These are phyloP conservation scores for Pristionchus mayeri DNA, from an alignment of 2,888 invertebrate genomes.

Conservation along the genomic window DNA sequence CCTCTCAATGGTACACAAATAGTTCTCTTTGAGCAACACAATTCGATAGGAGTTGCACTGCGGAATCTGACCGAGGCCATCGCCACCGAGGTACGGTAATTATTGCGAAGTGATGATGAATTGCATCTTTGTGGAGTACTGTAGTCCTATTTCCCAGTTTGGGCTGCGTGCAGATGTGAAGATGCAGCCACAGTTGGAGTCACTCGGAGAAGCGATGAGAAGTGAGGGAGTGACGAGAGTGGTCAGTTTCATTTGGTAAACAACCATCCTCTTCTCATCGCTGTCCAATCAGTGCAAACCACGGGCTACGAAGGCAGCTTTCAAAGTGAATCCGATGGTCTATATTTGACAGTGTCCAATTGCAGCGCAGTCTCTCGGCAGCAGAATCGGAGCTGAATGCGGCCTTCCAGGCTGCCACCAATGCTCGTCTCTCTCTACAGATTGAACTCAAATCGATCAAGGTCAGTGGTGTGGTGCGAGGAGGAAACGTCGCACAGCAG, in stretches of 20 bases:
- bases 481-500: neutral
- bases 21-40: conserved; percentile 18
- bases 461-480: neutral
- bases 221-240: conserved; percentile 21
- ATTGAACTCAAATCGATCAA: neutral
- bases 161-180: conserved; percentile 40
- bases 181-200: conserved; percentile 35
- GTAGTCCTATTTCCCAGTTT: neutral
- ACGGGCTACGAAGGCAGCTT: too few relatives aligned
- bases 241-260: neutral
- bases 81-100: conserved; percentile 30
- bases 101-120: neutral
- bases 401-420: conserved; percentile 2
- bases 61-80: neutral
- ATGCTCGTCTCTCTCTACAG: conserved; percentile 16
- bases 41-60: neutral
- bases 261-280: neutral
- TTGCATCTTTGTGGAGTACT: neutral
- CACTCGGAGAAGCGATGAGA: conserved; percentile 44
- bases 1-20: too few relatives aligned
- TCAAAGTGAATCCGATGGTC: too few relatives aligned
- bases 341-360: too few relatives aligned
- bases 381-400: neutral
- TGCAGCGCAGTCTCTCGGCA: neutral
- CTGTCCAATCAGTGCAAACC: too few relatives aligned